phyloP scores from a whole-genome alignment of 2,113 vertebrate species.

The Choloepus hoffmanni region DNA sequence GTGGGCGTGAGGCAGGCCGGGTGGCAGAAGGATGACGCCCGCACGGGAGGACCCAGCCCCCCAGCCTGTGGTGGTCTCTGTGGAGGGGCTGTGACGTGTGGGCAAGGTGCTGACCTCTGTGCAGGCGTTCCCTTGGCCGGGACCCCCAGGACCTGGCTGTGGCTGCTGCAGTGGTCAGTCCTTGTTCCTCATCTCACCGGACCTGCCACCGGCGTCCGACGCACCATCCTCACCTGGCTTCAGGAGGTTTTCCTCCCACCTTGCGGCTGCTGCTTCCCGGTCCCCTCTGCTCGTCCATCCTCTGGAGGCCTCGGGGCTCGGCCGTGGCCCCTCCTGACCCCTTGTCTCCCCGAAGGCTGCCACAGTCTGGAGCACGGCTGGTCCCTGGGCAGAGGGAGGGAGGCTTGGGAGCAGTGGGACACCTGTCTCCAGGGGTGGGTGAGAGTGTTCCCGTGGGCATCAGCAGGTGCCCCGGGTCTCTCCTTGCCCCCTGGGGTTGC shows the following conservation, averaged over 20 bases:
- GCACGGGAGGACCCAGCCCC: not conserved
- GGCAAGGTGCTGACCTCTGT: not conserved
- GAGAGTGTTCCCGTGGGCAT: not conserved
- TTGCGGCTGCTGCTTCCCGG: rapidly evolving
- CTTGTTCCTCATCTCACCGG: not conserved
- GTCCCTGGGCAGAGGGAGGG: not conserved
- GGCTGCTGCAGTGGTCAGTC: not conserved
- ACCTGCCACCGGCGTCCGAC: not conserved
- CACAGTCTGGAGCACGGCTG: not conserved
- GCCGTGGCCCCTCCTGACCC: not conserved
- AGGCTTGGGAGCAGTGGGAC: rapidly evolving
- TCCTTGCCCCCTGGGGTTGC: not conserved
- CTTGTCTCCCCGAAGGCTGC: not conserved
- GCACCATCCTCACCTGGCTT: not conserved
- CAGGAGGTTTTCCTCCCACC: not conserved
- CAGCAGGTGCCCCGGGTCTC: rapidly evolving
- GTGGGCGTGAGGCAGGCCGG: not conserved
- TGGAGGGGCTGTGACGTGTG: not conserved
- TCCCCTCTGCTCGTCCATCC: not conserved
- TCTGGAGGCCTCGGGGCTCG: not conserved
- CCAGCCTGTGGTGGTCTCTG: not conserved
- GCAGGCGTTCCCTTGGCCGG: rapidly evolving
- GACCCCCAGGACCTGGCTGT: not conserved
- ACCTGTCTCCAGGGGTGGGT: not conserved
- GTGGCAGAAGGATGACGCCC: rapidly evolving